Conservation (phyloP, 2,113 vertebrate species). For the Pteronura brasiliensis region DNA sequence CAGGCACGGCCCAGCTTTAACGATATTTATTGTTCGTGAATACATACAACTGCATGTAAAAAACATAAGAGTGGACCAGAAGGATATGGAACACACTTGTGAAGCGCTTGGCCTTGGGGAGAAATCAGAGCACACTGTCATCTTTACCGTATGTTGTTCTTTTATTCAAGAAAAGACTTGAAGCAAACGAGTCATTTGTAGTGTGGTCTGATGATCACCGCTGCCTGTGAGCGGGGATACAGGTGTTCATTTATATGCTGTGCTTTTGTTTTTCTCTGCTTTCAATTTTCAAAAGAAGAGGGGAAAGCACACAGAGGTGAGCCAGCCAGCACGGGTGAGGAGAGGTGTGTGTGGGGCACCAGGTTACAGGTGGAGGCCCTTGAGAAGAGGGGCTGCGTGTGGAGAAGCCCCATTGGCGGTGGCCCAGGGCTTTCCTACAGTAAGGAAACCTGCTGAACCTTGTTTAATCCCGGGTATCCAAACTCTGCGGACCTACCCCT, state of each 20-base stretch:
- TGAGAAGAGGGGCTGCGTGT: accelerated
- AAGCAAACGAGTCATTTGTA: neutral
- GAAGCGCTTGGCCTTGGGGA: neutral
- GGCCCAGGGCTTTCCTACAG: neutral
- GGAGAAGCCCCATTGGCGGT: neutral
- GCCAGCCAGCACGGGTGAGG: neutral
- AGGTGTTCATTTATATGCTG: neutral
- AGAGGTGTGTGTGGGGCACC: accelerated
- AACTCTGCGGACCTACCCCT: neutral
- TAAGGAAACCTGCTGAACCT: neutral
- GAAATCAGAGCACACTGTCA: neutral
- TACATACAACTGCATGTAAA: accelerated
- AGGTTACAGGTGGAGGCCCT: accelerated
- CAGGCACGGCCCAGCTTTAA: neutral
- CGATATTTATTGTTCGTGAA: neutral
- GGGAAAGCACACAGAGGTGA: neutral
- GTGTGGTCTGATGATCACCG: neutral
- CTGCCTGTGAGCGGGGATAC: neutral
- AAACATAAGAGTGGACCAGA: neutral
- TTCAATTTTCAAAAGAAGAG: neutral
- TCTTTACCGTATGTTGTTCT: neutral
- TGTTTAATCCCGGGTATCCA: too few species aligned
- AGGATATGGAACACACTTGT: neutral
- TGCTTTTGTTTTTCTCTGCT: neutral
- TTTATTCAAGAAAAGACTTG: neutral